Percentiles rank a stretch among this genome's conserved stretches.
Conservation (phyloP, 1,140 invertebrate genomes). For the Brachionus rubens region DNA sequence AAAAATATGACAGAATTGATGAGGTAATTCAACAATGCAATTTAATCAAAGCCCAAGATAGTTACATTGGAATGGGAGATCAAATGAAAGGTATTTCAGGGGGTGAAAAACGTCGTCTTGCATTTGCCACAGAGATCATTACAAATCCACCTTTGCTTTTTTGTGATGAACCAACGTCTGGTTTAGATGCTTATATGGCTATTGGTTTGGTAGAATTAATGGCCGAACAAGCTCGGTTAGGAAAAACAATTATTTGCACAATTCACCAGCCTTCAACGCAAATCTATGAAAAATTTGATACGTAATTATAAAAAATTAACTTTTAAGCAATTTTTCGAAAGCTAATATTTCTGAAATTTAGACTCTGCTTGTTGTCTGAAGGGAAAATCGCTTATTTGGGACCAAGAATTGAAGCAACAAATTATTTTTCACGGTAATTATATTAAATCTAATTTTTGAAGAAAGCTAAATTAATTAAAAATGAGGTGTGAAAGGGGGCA, state of each 20-base stretch:
- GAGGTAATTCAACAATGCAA: slow-evolving; percentile 60
- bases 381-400: slow-evolving; percentile 40
- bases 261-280: slow-evolving; percentile 95
- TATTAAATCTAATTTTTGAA: too few relatives aligned
- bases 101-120: slow-evolving; percentile 90
- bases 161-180: slow-evolving; percentile 91
- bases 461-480: too few relatives aligned
- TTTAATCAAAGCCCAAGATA: slow-evolving; percentile 35
- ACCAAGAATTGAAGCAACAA: background rate
- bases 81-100: slow-evolving; percentile 85
- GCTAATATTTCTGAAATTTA: background rate
- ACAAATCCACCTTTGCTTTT: slow-evolving; percentile 91
- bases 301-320: slow-evolving; percentile 67
- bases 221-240: slow-evolving; percentile 70
- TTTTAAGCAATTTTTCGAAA: slow-evolving; percentile 66
- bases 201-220: slow-evolving; percentile 72
- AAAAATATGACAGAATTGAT: slow-evolving; percentile 61
- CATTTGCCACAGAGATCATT: slow-evolving; percentile 87
- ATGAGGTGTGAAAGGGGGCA: too few relatives aligned
- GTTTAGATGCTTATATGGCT: too few relatives aligned
- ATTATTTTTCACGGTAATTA: slow-evolving; percentile 62
- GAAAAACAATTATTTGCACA: slow-evolving; percentile 86
- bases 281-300: slow-evolving; percentile 85
- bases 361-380: slow-evolving; percentile 27
- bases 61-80: slow-evolving; percentile 32